Percentiles rank a stretch among this genome's conserved stretches.
Evolutionary conservation across 1,140 invertebrate species (phyloP).

Genomic region (Drosophila grimshawi): DNA sequence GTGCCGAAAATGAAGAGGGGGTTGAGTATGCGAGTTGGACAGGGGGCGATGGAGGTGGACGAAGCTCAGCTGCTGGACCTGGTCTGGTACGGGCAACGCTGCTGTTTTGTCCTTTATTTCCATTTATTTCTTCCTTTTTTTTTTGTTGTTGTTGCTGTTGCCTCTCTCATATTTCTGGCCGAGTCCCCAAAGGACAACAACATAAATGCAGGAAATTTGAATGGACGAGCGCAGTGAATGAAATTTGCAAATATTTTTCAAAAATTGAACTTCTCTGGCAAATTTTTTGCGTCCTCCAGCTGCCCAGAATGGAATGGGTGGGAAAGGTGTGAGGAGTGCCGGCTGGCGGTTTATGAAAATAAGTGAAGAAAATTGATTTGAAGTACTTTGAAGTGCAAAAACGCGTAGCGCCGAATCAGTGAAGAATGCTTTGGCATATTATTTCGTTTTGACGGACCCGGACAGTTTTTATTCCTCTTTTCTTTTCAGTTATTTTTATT

Average conservation of each 20-base stretch:
- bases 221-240: constrained; percentile 83
- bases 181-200: constrained; percentile 70
- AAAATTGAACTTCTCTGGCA: constrained; percentile 83
- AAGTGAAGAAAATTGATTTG: constrained; percentile 82
- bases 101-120: constrained; percentile 80
- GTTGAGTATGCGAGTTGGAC: not conserved
- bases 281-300: constrained; percentile 67
- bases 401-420: constrained; percentile 78
- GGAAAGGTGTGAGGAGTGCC: constrained; percentile 23
- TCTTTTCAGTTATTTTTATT: constrained; percentile 4
- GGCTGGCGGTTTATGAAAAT: constrained; percentile 76
- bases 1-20: constrained; percentile 66
- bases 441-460: constrained; percentile 57
- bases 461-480: constrained; percentile 39
- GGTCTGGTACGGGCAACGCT: constrained; percentile 39
- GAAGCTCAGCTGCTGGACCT: constrained; percentile 66
- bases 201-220: constrained; percentile 84
- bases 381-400: constrained; percentile 83
- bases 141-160: constrained; percentile 29
- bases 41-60: constrained; percentile 15
- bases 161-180: constrained; percentile 37
- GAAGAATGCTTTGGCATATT: constrained; percentile 82
- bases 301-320: constrained; percentile 18
- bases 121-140: constrained; percentile 53
- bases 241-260: constrained; percentile 84